A percentile compares a stretch with the other conserved stretches of the same genome.
These are phyloP conservation scores for Orientallactaga sibirica DNA, from an alignment of 2,797 vertebrate genomes.

Conservation along the genomic window DNA sequence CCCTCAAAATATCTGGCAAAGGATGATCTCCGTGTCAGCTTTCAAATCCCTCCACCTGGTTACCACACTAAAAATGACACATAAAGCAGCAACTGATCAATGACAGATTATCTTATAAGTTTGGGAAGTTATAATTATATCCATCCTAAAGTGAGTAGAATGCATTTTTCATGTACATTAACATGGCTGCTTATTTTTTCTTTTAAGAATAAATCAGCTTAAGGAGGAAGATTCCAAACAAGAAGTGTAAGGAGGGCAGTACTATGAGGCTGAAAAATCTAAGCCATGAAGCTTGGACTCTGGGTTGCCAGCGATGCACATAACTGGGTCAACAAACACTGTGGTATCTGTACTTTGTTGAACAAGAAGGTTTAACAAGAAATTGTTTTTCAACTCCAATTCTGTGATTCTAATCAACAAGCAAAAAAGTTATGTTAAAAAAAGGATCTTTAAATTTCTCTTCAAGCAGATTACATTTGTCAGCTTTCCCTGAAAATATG, in stretches of 20 bases:
- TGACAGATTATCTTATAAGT: not conserved
- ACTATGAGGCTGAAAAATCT: not conserved
- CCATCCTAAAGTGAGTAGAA: not conserved
- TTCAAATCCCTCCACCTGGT: not conserved
- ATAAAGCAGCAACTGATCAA: not conserved
- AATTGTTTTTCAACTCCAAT: slow-evolving; percentile 18
- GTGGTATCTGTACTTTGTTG: not conserved
- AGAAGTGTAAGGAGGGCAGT: not conserved
- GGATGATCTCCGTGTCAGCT: not conserved
- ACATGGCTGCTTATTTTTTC: not conserved
- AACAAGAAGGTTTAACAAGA: not conserved
- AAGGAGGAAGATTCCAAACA: not conserved
- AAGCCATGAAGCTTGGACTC: not conserved
- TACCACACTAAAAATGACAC: not conserved
- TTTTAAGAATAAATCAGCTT: not conserved
- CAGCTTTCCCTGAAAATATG: not conserved
- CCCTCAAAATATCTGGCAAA: slow-evolving; percentile 6
- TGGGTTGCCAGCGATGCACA: not conserved
- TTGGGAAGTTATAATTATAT: not conserved
- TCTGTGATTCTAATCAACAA: slow-evolving; percentile 26
- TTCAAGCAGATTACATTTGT: slow-evolving; percentile 8
- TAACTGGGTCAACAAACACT: not conserved
- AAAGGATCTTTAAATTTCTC: not conserved
- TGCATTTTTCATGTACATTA: not conserved
- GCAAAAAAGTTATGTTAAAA: slow-evolving; percentile 46